Conservation (phyloP, 2,888 invertebrate species). For the Ormia ochracea region DNA sequence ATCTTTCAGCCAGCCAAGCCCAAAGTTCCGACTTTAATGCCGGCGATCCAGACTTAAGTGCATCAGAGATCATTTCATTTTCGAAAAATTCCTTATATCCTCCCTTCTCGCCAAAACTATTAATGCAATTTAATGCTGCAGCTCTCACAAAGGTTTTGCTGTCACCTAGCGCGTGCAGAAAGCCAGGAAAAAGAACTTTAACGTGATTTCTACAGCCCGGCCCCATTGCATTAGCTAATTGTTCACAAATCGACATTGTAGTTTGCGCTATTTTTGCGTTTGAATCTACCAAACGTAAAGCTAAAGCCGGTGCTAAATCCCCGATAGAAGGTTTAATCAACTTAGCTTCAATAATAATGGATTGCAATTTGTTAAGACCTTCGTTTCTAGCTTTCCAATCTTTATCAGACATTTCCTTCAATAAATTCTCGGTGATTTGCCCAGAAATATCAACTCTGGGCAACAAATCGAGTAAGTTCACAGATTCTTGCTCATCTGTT, state of each 20-base stretch:
- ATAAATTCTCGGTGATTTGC: constrained; percentile 87
- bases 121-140: constrained; percentile 89
- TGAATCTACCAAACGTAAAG: constrained; percentile 88
- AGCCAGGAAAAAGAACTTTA: constrained; percentile 88
- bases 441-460: constrained; percentile 88
- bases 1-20: constrained; percentile 89
- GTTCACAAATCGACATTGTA: constrained; percentile 89
- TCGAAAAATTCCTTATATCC: constrained; percentile 90
- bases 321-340: constrained; percentile 90
- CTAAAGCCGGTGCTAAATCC: constrained; percentile 88
- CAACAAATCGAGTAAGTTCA: constrained; percentile 83
- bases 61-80: constrained; percentile 91
- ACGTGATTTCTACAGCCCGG: constrained; percentile 87
- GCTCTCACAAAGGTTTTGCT: constrained; percentile 88
- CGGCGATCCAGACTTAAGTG: constrained; percentile 90
- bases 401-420: constrained; percentile 90
- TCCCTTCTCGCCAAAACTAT: constrained; percentile 89
- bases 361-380: constrained; percentile 77
- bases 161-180: constrained; percentile 88
- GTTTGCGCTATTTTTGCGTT: constrained; percentile 94
- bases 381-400: constrained; percentile 89
- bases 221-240: constrained; percentile 89
- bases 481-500: constrained; percentile 72
- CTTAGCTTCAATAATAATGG: constrained; percentile 80
- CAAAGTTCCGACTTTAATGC: constrained; percentile 88